Evolutionary conservation across 2,113 vertebrate genomes (phyloP), one percentile per base, ranked within the genome.

Genomic region (Phoxinus phoxinus): DNA sequence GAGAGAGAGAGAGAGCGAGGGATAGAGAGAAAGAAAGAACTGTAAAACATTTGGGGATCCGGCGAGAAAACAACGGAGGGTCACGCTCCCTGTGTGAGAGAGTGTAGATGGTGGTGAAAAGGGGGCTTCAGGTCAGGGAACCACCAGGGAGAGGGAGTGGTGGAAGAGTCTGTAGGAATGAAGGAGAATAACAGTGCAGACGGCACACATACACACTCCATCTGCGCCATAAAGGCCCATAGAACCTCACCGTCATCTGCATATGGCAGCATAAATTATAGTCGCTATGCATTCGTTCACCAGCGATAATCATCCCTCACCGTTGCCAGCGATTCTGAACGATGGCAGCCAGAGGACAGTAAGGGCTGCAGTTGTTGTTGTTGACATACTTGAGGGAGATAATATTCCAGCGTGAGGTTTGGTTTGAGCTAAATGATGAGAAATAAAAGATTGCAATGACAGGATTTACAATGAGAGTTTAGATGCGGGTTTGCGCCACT

Each of bases 121-220:
- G 87, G 83, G 87, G 88, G 85, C 44, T 88, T 86, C 78, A 87
- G 87, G 90, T 93, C 91, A 88, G 86, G 67, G 80, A 90, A 89
- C 90, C 90, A 92, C 89, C 89, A 61, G 71, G 72, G 82, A 90
- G 73, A 79, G 84, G 67, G 84, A 87, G 75, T 37, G 69, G 71
- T 74, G 76, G 77, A 59, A 71, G 85, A 79, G 63, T 72, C 67
- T 73, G 69, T 19, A 56, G 35, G 21, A 67, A 37, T 46, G 86
- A 56, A 77, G n/a, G 25, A 37, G 48, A 44, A 65, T 32, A 76
- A 59, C 35, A 51, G 46, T 27, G 67, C 71, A 69, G 79, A 41
- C 23, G 3, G 15, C 37, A 17, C 48, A 25, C 56, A 78, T 35
- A 80, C 32, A 67, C 19, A 1, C 67, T 21, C 69, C 51, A 79